phyloP scores from a whole-genome alignment of 2,888 invertebrate species.

The Andrena fulva region DNA sequence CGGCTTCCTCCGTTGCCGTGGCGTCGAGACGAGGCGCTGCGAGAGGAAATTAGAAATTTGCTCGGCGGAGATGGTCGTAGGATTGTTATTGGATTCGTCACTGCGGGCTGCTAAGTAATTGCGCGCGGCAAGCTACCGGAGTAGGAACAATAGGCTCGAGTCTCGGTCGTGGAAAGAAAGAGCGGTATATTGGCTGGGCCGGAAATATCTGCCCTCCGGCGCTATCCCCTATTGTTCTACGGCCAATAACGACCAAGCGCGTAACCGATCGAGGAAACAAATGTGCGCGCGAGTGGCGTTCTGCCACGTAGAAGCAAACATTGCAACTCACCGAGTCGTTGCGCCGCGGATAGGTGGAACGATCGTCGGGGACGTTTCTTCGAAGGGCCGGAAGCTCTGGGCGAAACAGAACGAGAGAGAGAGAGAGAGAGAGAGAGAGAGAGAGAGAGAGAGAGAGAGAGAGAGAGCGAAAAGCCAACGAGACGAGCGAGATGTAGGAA shows the following conservation, averaged over 20 bases:
- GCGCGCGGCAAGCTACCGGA: constrained; percentile 44
- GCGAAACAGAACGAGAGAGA: too few species aligned
- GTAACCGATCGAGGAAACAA: constrained; percentile 23
- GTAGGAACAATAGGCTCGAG: constrained; percentile 51
- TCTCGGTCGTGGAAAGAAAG: constrained; percentile 36
- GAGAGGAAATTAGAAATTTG: constrained; percentile 69
- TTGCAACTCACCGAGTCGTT: neutral
- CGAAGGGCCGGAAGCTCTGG: constrained; percentile 10
- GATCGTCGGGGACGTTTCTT: neutral
- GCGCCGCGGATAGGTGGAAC: neutral
- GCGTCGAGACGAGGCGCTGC: constrained; percentile 50
- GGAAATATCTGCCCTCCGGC: constrained; percentile 41
- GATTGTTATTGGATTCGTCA: constrained; percentile 63
- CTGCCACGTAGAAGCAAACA: too few species aligned
- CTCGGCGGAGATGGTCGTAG: constrained; percentile 68
- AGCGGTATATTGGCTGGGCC: constrained; percentile 41
- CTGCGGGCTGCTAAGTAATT: constrained; percentile 51
- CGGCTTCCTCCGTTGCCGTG: constrained; percentile 14
- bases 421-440: too few species aligned
- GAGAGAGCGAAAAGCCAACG: neutral
- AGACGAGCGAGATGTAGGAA: constrained; percentile 32
- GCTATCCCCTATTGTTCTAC: constrained; percentile 38
- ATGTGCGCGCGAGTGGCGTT: neutral
- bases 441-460: neutral
- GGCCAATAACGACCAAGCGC: constrained; percentile 2